Evolutionary conservation across 2,888 invertebrate species (phyloP).

Genomic region (Yponomeuta cagnagella): DNA sequence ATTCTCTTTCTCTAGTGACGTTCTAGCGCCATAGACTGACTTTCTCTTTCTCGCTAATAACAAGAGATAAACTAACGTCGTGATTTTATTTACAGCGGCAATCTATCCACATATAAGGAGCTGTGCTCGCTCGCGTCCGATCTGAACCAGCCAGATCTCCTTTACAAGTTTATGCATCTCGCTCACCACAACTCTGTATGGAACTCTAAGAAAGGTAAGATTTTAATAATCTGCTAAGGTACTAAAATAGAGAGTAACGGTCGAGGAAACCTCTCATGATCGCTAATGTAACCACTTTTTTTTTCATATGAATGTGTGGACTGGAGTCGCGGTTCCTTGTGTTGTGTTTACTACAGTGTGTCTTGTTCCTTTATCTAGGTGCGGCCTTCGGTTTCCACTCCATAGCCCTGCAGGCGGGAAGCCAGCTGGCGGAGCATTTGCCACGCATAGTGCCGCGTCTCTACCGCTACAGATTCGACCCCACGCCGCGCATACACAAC

Average conservation of each 20-base stretch:
- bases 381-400: constrained; percentile 95
- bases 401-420: constrained; percentile 88
- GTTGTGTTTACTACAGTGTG: too few species aligned
- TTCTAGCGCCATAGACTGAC: too few species aligned
- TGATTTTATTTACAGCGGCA: constrained; percentile 75
- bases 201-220: constrained; percentile 89
- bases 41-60: too few species aligned
- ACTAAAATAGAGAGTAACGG: too few species aligned
- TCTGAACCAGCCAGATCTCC: constrained; percentile 94
- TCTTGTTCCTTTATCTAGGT: constrained; percentile 60
- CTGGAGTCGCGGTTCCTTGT: too few species aligned
- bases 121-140: constrained; percentile 95
- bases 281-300: too few species aligned
- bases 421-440: constrained; percentile 87
- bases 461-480: constrained; percentile 93
- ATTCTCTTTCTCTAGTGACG: too few species aligned
- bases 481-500: constrained; percentile 92
- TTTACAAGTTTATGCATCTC: constrained; percentile 97
- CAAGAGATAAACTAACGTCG: too few species aligned
- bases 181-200: constrained; percentile 96
- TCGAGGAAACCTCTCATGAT: too few species aligned
- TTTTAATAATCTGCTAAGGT: not conserved
- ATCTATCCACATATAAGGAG: constrained; percentile 95
- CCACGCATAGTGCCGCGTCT: constrained; percentile 91
- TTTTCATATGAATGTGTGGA: too few species aligned